A percentile compares a stretch with the other conserved stretches of the same genome.
Evolutionary conservation across 2,888 invertebrate species (phyloP).

Genomic region (Epistrophe grossulariae): DNA sequence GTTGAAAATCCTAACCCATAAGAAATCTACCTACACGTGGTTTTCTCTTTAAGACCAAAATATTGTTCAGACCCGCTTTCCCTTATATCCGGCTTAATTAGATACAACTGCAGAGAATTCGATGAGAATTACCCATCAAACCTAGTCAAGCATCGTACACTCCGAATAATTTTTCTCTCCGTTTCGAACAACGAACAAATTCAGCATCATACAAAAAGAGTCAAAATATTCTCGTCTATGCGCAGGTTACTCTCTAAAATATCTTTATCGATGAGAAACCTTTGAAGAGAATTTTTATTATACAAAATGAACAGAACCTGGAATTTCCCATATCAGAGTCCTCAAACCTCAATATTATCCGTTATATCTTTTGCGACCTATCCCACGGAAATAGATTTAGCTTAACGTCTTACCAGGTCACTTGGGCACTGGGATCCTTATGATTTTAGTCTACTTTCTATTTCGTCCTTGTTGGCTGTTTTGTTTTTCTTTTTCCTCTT

Average conservation of each 20-base stretch:
- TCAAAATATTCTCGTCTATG: neutral
- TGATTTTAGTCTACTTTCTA: conserved; percentile 51
- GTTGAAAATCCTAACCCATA: neutral
- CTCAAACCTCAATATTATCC: conserved; percentile 44
- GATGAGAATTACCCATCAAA: neutral
- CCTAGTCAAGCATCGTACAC: conserved; percentile 23
- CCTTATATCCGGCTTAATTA: conserved; percentile 49
- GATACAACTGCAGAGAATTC: neutral
- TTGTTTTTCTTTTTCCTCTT: neutral
- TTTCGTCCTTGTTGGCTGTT: conserved; percentile 27
- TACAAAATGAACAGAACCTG: conserved; percentile 42
- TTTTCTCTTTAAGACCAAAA: conserved; percentile 2
- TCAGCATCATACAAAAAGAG: conserved; percentile 34
- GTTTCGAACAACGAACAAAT: conserved; percentile 27
- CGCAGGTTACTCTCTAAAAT: conserved; percentile 29
- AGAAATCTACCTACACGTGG: neutral
- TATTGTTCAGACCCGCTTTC: neutral
- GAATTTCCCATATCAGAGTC: conserved; percentile 37
- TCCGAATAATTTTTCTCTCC: conserved; percentile 50
- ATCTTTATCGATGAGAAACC: neutral
- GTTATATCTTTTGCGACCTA: conserved; percentile 59
- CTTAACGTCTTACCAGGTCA: conserved; percentile 69
- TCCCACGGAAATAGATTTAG: conserved; percentile 66
- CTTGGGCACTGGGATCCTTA: conserved; percentile 60
- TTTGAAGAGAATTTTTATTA: neutral